Evolutionary conservation across 2,113 vertebrate species (phyloP).

Genomic region (Cairina moschata): DNA sequence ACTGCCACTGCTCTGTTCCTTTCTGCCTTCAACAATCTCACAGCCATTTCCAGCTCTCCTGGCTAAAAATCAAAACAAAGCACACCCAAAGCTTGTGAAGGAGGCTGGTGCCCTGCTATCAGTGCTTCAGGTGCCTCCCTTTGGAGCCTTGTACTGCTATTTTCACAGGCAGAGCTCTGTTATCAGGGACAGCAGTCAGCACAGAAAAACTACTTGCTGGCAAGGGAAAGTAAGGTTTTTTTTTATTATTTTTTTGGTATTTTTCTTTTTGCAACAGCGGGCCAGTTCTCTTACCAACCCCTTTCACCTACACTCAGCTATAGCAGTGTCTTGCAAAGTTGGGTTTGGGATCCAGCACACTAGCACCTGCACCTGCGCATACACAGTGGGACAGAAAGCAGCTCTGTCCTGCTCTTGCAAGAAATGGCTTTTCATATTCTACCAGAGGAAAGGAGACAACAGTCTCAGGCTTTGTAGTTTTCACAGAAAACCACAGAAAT

Average conservation of each 20-base stretch:
- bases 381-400: neutral
- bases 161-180: neutral
- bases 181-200: neutral
- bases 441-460: neutral
- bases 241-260: neutral
- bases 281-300: neutral
- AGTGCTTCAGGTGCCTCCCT: neutral
- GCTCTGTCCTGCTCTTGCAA: neutral
- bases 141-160: neutral
- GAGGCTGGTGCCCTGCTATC: neutral
- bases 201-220: neutral
- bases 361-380: neutral
- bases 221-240: neutral
- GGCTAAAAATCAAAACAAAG: neutral
- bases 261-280: neutral
- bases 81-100: neutral
- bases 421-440: neutral
- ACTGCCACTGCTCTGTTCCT: neutral
- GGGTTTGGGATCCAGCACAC: neutral
- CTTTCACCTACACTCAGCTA: neutral
- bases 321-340: neutral
- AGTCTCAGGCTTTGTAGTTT: neutral
- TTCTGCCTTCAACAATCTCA: neutral
- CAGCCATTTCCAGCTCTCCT: neutral
- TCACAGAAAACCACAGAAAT: neutral